Evolutionary conservation across 2,888 invertebrate species (phyloP), one percentile per base, ranked within the genome.

Genomic region (Drosophila nr. perissopoda): DNA sequence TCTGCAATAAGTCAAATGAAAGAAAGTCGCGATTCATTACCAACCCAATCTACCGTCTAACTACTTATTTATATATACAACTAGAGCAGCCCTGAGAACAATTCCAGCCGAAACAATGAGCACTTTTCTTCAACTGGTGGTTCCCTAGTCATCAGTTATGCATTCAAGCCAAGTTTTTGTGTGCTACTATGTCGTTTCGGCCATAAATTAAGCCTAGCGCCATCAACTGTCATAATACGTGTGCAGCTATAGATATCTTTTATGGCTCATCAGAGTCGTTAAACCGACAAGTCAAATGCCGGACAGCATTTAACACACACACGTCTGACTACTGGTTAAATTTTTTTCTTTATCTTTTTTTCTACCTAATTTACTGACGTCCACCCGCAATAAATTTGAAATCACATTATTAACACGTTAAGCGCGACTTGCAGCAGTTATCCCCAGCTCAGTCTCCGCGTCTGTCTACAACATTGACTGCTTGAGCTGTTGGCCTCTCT

Each of bases 1-100:
- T 94, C 95, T 95, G 94, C 64, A 93, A 94, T 76, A 29, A 69
- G 52, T 65, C 31, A 10, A 57, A 42, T 42, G 16, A 77, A 75
- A 76, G 78, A 78, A 78, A 77, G 71, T 61, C 59, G 56, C 66
- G 57, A 65, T 72, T 54, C 53, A 70, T 74, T 73, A 83, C 67
- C 59, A 62, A 52, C 18, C 48, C 57, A 45, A 16, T 21, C 42
- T 38, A 56, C 38, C 40, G 38, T n/a, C 31, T 57, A 40, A 52
- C 58, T 65, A 33, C 25, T 29, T 54, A 38, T 38, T 27, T 56
- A 27, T 49, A 25, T 49, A 27, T 27, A 27, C 52, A 78, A 78
- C 78, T 78, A 58, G 80, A 80, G 48, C 80, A 77, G 54, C 31
- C 48, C 77, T 72, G 76, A 49, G 81, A 73, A 73, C 36, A 62